Evolutionary conservation across 2,888 invertebrate species (phyloP).

Genomic region (Lacanobia oleracea): DNA sequence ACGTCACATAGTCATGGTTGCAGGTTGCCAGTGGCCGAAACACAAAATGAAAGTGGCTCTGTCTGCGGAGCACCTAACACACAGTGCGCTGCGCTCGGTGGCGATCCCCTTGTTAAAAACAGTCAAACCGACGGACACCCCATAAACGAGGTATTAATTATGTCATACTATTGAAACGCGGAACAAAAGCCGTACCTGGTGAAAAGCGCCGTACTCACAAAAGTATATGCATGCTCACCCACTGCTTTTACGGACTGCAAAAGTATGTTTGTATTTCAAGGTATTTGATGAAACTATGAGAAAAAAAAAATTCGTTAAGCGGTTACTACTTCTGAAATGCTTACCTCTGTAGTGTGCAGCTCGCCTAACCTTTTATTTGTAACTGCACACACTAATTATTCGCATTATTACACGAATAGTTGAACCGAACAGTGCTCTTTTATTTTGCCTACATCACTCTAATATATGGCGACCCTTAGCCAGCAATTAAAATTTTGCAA

Average conservation of each 20-base stretch:
- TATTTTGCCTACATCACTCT: no score
- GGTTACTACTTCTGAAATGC: no score
- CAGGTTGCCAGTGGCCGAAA: not conserved
- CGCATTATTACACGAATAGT: no score
- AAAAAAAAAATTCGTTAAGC: no score
- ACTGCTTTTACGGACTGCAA: not conserved
- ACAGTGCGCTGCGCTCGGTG: not conserved
- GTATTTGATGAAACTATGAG: not conserved
- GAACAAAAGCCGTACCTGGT: slow-evolving; percentile 10
- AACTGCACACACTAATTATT: no score
- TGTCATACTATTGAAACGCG: slow-evolving; percentile 6
- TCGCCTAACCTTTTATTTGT: no score
- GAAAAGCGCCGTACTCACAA: not conserved
- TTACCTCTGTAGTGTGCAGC: no score
- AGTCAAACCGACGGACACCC: slow-evolving; percentile 31
- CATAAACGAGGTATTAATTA: slow-evolving; percentile 28
- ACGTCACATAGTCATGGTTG: not conserved
- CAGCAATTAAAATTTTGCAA: no score
- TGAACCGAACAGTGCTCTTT: no score
- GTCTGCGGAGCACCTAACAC: not conserved
- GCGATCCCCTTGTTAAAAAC: slow-evolving; percentile 28
- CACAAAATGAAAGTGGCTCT: not conserved
- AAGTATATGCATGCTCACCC: not conserved
- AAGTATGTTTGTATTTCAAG: not conserved
- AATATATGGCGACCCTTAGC: no score